Conservation (phyloP, 2,113 vertebrate species). For the Tragelaphus imberbis region DNA sequence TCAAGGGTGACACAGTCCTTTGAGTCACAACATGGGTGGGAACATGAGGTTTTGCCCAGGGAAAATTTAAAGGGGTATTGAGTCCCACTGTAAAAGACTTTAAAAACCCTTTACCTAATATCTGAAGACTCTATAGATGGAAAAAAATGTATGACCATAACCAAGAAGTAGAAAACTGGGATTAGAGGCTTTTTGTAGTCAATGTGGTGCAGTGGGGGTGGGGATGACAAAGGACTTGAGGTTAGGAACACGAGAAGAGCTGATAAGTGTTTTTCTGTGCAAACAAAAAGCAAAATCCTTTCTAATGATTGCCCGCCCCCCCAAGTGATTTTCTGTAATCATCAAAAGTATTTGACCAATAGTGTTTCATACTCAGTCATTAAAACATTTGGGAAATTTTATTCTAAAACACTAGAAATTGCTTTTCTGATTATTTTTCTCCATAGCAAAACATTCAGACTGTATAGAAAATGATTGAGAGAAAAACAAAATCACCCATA, state of each 20-base stretch:
- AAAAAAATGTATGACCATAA: not conserved
- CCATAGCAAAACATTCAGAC: not conserved
- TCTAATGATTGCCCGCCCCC: not conserved
- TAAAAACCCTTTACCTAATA: slow-evolving; percentile 9
- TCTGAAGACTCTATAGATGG: not conserved
- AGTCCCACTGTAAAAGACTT: not conserved
- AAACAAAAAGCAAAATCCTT: slow-evolving; percentile 4
- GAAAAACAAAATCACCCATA: not conserved
- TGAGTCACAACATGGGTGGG: not conserved
- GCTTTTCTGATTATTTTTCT: not conserved
- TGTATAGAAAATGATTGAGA: not conserved
- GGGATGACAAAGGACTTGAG: not conserved
- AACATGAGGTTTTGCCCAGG: not conserved
- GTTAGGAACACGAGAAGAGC: not conserved
- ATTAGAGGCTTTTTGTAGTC: not conserved
- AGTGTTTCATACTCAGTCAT: not conserved
- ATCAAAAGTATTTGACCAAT: not conserved
- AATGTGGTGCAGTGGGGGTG: not conserved
- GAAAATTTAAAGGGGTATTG: not conserved
- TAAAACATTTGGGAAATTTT: not conserved
- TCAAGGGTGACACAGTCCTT: not conserved
- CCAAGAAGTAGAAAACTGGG: not conserved
- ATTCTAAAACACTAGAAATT: not conserved
- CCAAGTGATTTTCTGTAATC: not conserved
- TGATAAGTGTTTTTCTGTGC: not conserved